phyloP scores from a whole-genome alignment of 2,888 invertebrate species.

The Dasysyrphus tricinctus region DNA sequence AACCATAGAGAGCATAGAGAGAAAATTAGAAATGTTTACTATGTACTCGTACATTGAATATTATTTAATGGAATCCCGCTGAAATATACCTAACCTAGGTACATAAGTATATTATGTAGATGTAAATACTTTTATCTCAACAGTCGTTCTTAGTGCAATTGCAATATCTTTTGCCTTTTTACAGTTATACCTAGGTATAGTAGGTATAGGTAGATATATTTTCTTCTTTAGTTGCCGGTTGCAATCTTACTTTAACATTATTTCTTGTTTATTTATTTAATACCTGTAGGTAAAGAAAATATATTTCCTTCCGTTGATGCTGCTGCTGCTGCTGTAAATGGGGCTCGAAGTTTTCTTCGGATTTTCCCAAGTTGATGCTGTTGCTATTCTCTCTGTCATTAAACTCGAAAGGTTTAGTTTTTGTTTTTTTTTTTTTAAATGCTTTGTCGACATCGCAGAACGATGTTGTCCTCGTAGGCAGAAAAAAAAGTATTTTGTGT shows the following conservation, averaged over 20 bases:
- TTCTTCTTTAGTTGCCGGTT: slow-evolving; percentile 38
- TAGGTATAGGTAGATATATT: too few relatives aligned
- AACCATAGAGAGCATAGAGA: neutral
- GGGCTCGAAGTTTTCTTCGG: slow-evolving; percentile 54
- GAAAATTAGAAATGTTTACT: neutral
- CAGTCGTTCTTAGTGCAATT: slow-evolving; percentile 47
- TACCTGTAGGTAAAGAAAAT: slow-evolving; percentile 26
- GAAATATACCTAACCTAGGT: neutral
- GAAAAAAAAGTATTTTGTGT: slow-evolving; percentile 56
- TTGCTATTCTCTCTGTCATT: slow-evolving; percentile 57
- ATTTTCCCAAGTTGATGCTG: slow-evolving; percentile 62
- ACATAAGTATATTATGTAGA: neutral
- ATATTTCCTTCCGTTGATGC: slow-evolving; percentile 29
- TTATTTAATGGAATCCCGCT: slow-evolving; percentile 30
- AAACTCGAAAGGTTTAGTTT: slow-evolving; percentile 47
- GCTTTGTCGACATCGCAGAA: slow-evolving; percentile 66
- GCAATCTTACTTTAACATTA: slow-evolving; percentile 38
- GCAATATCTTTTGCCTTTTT: slow-evolving; percentile 21
- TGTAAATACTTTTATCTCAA: slow-evolving; percentile 16
- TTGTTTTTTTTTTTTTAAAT: too few relatives aligned
- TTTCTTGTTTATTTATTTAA: slow-evolving; percentile 62
- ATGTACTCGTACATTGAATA: neutral
- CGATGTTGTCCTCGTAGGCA: slow-evolving; percentile 70
- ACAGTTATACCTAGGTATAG: neutral
- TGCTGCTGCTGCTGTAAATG: neutral